A percentile compares a stretch with the other conserved stretches of the same genome.
These are phyloP conservation scores for Germaria angustata DNA, from an alignment of 2,888 invertebrate genomes.

Conservation along the genomic window DNA sequence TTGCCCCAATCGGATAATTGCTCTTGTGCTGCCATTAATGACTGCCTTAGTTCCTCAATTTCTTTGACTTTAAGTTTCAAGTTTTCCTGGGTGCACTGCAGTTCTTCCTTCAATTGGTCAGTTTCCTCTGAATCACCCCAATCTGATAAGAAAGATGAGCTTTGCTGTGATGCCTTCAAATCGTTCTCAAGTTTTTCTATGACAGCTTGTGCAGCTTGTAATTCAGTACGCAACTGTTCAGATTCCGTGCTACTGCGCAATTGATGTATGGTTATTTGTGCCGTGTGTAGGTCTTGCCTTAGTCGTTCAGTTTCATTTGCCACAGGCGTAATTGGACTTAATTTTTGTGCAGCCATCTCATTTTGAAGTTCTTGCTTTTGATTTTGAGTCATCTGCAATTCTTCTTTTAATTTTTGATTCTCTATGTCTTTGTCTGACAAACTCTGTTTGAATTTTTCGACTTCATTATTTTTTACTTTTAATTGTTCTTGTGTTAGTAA, in stretches of 20 bases:
- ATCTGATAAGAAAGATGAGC: slow-evolving; percentile 26
- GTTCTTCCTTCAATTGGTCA: slow-evolving; percentile 49
- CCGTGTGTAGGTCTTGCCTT: neutral
- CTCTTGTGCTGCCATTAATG: slow-evolving; percentile 53
- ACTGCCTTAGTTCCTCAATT: slow-evolving; percentile 52
- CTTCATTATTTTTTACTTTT: slow-evolving; percentile 8
- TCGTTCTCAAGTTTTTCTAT: slow-evolving; percentile 47
- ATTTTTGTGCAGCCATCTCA: slow-evolving; percentile 8
- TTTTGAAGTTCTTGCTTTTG: slow-evolving; percentile 6
- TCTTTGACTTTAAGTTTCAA: slow-evolving; percentile 46
- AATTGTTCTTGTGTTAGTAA: slow-evolving; percentile 21
- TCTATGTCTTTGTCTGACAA: slow-evolving; percentile 4
- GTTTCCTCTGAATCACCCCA: slow-evolving; percentile 49
- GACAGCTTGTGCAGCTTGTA: neutral
- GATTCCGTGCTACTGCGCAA: slow-evolving; percentile 2
- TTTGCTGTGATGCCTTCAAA: slow-evolving; percentile 47
- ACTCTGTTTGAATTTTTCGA: slow-evolving; percentile 17
- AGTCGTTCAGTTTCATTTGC: slow-evolving; percentile 11
- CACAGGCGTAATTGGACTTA: neutral
- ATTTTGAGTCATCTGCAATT: slow-evolving; percentile 42
- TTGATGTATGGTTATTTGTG: slow-evolving; percentile 3
- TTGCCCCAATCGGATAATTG: slow-evolving; percentile 62
- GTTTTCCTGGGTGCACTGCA: slow-evolving; percentile 52
- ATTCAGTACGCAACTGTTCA: slow-evolving; percentile 25
- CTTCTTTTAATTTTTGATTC: slow-evolving; percentile 1